Conservation (phyloP, 2,888 invertebrate genomes). For the Caenorhabditis imperialis region DNA sequence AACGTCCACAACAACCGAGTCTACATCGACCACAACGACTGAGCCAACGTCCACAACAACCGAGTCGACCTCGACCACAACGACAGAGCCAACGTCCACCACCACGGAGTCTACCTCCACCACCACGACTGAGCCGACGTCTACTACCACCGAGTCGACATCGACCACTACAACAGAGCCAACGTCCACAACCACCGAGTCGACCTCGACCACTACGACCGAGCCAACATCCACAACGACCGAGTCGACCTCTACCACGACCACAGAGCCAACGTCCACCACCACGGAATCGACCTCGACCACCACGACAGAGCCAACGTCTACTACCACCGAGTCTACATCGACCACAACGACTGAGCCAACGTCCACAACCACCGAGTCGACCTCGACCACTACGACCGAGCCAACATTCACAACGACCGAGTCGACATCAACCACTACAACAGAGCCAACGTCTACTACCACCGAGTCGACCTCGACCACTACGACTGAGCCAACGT, state of each 20-base stretch:
- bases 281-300: conserved; percentile 1
- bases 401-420: conserved; percentile 1
- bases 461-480: neutral
- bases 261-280: conserved; percentile 8
- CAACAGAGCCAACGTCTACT: conserved; percentile 7
- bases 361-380: conserved; percentile 5
- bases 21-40: neutral
- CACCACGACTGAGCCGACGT: too few relatives aligned
- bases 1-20: conserved; percentile 10
- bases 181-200: too few relatives aligned
- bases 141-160: too few relatives aligned
- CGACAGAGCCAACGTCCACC: too few relatives aligned
- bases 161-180: too few relatives aligned
- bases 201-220: too few relatives aligned
- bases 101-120: too few relatives aligned
- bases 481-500: conserved; percentile 1
- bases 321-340: conserved; percentile 1
- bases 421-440: conserved; percentile 6
- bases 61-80: too few relatives aligned
- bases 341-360: conserved; percentile 4
- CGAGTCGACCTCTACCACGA: neutral
- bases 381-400: conserved; percentile 1
- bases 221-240: too few relatives aligned
- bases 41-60: too few relatives aligned
- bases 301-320: conserved; percentile 2